Conservation (phyloP, 2,113 vertebrate genomes). For the Bettongia penicillata region DNA sequence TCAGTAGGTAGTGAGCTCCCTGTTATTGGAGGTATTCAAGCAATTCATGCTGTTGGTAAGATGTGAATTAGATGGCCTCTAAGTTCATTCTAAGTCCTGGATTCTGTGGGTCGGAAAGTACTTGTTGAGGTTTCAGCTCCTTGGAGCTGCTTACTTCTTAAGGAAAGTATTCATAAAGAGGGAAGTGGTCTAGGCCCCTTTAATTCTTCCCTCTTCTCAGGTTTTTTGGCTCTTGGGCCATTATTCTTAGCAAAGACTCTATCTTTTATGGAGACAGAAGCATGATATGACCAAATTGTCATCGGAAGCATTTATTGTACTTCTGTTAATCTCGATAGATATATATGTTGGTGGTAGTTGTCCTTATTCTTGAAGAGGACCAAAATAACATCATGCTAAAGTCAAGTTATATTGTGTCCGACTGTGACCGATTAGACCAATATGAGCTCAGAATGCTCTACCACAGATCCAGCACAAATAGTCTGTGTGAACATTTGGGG, state of each 20-base stretch:
- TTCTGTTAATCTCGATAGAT: not conserved
- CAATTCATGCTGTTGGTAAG: not conserved
- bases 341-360: too few relatives aligned
- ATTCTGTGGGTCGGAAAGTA: not conserved
- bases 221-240: not conserved
- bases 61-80: not conserved
- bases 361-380: too few relatives aligned
- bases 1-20: not conserved
- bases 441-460: too few relatives aligned
- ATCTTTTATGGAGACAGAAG: not conserved
- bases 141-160: not conserved
- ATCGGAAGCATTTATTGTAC: not conserved
- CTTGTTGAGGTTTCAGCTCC: fast-evolving
- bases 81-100: not conserved
- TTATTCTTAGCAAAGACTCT: not conserved
- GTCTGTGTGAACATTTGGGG: too few relatives aligned
- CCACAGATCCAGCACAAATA: too few relatives aligned
- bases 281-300: not conserved
- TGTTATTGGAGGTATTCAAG: not conserved
- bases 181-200: not conserved
- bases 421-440: too few relatives aligned
- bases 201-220: not conserved
- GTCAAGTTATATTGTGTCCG: too few relatives aligned
- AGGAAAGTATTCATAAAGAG: not conserved
- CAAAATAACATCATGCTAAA: too few relatives aligned